Conservation (phyloP, 2,888 invertebrate species). For the Diloba caeruleocephala region DNA sequence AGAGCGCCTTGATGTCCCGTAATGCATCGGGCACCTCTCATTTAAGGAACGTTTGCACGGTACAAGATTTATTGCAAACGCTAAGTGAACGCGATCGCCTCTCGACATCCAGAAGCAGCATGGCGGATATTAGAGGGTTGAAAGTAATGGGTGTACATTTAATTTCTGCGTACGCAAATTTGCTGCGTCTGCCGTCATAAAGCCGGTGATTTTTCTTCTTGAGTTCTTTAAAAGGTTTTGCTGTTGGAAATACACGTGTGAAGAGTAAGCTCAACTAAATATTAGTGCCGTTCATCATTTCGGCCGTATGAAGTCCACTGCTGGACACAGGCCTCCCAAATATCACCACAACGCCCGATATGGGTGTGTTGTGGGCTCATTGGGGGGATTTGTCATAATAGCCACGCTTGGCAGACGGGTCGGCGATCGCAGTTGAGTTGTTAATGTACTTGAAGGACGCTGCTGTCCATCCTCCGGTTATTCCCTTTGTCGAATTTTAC, state of each 20-base stretch:
- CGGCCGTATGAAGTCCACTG: too few species aligned
- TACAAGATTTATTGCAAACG: slow-evolving; percentile 72
- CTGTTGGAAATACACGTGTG: slow-evolving; percentile 18
- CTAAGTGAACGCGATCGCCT: slow-evolving; percentile 79
- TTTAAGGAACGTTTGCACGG: slow-evolving; percentile 67
- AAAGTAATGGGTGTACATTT: slow-evolving; percentile 58
- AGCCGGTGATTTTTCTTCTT: slow-evolving; percentile 51
- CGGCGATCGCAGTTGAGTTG: too few species aligned
- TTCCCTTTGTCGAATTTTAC: too few species aligned
- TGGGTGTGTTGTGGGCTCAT: too few species aligned
- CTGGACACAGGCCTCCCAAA: too few species aligned
- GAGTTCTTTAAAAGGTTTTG: slow-evolving; percentile 49
- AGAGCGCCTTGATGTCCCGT: slow-evolving; percentile 72
- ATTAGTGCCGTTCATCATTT: too few species aligned
- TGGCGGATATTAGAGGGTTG: slow-evolving; percentile 53
- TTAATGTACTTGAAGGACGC: too few species aligned
- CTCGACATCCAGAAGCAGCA: slow-evolving; percentile 53
- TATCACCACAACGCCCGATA: too few species aligned
- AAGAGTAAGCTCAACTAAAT: slow-evolving; percentile 11
- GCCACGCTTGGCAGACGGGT: too few species aligned
- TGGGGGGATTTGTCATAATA: too few species aligned
- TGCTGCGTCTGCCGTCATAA: slow-evolving; percentile 52
- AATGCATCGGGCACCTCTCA: slow-evolving; percentile 74
- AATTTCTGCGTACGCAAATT: slow-evolving; percentile 57
- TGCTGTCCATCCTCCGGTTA: too few species aligned